Percentiles rank a stretch among this genome's conserved stretches.
Evolutionary conservation across 2,113 vertebrate genomes (phyloP).

Genomic region (Nothobranchius furzeri): DNA sequence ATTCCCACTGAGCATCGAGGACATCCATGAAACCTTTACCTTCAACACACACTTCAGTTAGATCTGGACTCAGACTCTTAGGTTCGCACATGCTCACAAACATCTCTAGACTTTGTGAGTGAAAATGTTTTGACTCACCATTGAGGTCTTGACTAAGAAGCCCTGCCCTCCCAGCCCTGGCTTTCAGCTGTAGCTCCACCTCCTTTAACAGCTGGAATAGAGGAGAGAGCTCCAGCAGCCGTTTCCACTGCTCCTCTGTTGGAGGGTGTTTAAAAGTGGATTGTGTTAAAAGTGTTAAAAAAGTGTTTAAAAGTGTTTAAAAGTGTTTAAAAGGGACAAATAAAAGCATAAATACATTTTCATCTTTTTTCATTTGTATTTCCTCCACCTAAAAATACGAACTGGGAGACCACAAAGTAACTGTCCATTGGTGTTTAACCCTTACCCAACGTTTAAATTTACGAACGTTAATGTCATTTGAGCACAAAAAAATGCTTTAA

Average conservation of each 20-base stretch:
- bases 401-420: too few species aligned
- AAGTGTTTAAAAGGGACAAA: too few species aligned
- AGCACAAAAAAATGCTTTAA: too few species aligned
- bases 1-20: conserved; percentile 73
- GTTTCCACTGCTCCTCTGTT: conserved; percentile 69
- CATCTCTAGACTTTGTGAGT: background rate
- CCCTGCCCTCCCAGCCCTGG: conserved; percentile 48
- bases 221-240: conserved; percentile 59
- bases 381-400: too few species aligned
- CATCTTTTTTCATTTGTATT: too few species aligned
- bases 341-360: too few species aligned
- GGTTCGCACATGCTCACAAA: background rate
- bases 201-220: conserved; percentile 79
- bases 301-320: too few species aligned
- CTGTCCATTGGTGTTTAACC: too few species aligned
- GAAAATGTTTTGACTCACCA: conserved; percentile 31
- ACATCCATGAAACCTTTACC: conserved; percentile 62
- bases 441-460: too few species aligned
- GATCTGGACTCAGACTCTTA: background rate
- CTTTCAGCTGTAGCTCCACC: conserved; percentile 67
- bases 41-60: background rate
- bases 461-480: too few species aligned
- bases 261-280: too few species aligned
- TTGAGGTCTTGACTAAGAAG: conserved; percentile 31
- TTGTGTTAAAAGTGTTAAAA: too few species aligned